Evolutionary conservation across 2,113 vertebrate genomes (phyloP).

Genomic region (Indicator indicator): DNA sequence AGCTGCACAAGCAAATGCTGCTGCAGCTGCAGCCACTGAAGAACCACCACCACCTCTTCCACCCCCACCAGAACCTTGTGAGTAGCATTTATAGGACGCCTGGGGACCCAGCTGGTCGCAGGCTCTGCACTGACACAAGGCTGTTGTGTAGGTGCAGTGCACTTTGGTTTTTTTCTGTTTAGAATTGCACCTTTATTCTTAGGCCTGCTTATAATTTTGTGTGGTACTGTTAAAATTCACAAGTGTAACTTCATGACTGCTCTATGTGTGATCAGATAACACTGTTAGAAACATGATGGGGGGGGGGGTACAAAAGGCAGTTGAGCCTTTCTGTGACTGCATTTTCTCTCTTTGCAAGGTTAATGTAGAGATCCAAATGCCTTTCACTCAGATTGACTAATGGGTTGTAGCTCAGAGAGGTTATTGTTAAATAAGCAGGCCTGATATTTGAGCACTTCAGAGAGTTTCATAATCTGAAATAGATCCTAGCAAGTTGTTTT

Average conservation of each 20-base stretch:
- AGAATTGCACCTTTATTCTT: neutral
- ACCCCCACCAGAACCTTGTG: conserved; percentile 85
- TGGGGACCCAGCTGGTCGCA: neutral
- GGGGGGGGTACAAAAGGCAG: neutral
- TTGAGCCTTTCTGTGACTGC: neutral
- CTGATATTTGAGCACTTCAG: conserved; percentile 11
- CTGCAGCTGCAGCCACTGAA: conserved; percentile 81
- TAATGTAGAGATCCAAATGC: neutral
- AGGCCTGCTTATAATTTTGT: neutral
- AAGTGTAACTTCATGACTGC: neutral
- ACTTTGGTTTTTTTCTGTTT: neutral
- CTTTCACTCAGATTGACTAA: neutral
- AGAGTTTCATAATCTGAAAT: conserved; percentile 35
- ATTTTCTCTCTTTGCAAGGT: neutral
- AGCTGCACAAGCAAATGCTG: conserved; percentile 88
- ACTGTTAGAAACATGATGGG: neutral
- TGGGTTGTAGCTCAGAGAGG: neutral
- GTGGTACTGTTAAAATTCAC: neutral
- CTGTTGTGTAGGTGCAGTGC: neutral
- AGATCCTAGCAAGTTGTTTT: neutral
- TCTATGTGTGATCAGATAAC: neutral
- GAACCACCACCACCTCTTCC: conserved; percentile 83
- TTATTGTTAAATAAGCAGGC: conserved; percentile 12
- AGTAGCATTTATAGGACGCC: conserved; percentile 32
- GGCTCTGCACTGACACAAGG: neutral